phyloP scores from a whole-genome alignment of 2,888 invertebrate genomes.

The Opisthograptis luteolata region DNA sequence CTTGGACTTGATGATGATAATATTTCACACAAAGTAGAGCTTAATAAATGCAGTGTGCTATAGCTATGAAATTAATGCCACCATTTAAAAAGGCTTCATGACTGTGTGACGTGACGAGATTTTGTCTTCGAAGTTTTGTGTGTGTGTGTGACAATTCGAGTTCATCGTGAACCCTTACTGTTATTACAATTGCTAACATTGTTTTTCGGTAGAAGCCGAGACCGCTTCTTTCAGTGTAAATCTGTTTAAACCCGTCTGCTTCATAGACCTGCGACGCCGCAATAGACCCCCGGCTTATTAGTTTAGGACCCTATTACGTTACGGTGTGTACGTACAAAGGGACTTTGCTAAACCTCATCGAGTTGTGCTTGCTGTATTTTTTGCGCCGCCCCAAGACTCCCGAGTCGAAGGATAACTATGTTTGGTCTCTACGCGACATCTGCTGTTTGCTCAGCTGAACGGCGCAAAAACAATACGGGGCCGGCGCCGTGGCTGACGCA shows the following conservation, averaged over 20 bases:
- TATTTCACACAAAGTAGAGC: too few relatives aligned
- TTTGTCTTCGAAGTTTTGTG: too few relatives aligned
- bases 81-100: too few relatives aligned
- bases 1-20: too few relatives aligned
- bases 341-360: slow-evolving; percentile 67
- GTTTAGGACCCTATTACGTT: slow-evolving; percentile 78
- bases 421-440: slow-evolving; percentile 61
- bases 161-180: slow-evolving; percentile 2
- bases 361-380: slow-evolving; percentile 52
- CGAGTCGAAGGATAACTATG: slow-evolving; percentile 63
- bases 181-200: slow-evolving; percentile 2
- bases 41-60: too few relatives aligned
- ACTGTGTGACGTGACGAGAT: too few relatives aligned
- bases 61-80: too few relatives aligned
- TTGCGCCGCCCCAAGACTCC: slow-evolving; percentile 50
- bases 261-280: slow-evolving; percentile 55
- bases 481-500: slow-evolving; percentile 48
- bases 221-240: slow-evolving; percentile 65
- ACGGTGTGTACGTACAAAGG: slow-evolving; percentile 67
- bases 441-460: slow-evolving; percentile 69
- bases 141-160: not conserved
- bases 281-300: slow-evolving; percentile 69
- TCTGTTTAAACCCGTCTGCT: slow-evolving; percentile 67
- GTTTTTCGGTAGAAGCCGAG: slow-evolving; percentile 25
- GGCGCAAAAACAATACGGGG: slow-evolving; percentile 59